Percentiles rank a stretch among this genome's conserved stretches.
Evolutionary conservation across 2,888 invertebrate genomes (phyloP).

Genomic region (Cacoxenus indagator): DNA sequence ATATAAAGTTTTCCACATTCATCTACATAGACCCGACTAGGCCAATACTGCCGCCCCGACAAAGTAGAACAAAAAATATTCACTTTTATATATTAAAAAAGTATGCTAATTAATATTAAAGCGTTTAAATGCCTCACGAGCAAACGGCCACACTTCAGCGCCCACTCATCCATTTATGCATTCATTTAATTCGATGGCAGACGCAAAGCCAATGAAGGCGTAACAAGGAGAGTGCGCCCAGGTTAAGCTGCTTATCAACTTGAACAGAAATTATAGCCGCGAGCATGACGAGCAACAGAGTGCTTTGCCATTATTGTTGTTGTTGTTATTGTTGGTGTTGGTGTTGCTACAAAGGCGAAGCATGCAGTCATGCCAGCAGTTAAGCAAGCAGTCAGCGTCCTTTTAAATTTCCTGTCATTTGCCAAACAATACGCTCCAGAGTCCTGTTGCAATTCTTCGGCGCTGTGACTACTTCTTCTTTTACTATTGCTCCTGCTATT

Average conservation of each 20-base stretch:
- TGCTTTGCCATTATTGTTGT: constrained; percentile 44
- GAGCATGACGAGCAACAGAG: constrained; percentile 55
- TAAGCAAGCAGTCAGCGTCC: constrained; percentile 46
- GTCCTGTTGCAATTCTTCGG: constrained; percentile 53
- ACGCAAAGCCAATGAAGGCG: not conserved
- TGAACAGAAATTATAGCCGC: constrained; percentile 64
- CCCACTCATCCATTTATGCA: not conserved
- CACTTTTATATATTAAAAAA: not conserved
- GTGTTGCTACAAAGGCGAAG: constrained; percentile 50
- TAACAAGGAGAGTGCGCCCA: constrained; percentile 31
- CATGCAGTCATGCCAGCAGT: not conserved
- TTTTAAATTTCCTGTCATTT: constrained; percentile 64
- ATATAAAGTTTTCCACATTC: too few relatives aligned
- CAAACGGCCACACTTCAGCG: not conserved
- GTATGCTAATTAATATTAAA: constrained; percentile 53
- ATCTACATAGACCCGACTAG: too few relatives aligned
- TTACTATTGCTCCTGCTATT: not conserved
- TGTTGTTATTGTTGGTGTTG: constrained; percentile 33
- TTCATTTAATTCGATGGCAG: not conserved
- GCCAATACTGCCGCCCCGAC: too few relatives aligned
- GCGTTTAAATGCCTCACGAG: constrained; percentile 50
- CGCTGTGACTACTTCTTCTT: constrained; percentile 32
- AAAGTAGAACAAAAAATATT: not conserved
- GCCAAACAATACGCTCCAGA: constrained; percentile 62
- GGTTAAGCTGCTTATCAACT: constrained; percentile 63